Base-by-base conservation (phyloP, 2,888 invertebrate genomes). In the Harmothoe impar region DNA sequence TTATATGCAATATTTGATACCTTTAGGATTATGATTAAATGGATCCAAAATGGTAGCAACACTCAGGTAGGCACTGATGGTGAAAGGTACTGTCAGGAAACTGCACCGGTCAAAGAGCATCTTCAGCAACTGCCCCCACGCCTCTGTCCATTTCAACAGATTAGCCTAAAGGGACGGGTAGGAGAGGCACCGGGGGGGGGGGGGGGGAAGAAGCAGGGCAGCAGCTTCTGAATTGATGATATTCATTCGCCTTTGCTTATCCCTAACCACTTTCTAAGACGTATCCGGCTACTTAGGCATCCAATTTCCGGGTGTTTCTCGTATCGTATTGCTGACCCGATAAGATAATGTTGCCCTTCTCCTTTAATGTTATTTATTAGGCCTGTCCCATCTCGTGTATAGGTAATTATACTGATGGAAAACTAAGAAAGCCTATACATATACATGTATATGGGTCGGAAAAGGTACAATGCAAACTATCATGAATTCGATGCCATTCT, bases 251-350 rank as follows among this genome's bases (percentile, higher is more conserved):
- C n/a, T 35, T 7, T 43, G 1, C 25, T 81, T 43, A 81, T 81
- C 81, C 25, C 23, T 23, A 23, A 20, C 81, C 33, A 81, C n/a
- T 20, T 23, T 35, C 5, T 0, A 43, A 43, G 43, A 15, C 33
- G 43, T 23, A 35, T 81, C 81, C 81, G 81, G 23, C 81, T 33
- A 43, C 35, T 43, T 81, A 81, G 81, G 33, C 33, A 81, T 43
- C 81, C 81, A 81, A 81, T 81, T 81, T 81, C 81, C 81, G 31
- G 81, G 29, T 29, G 29, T 7, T 72, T n/a, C 17, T n/a, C n/a
- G 20, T 68, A 15, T n/a, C 68, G 17, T 68, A 5, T 5, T 23
- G 20, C 5, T n/a, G n/a, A n/a, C 17, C n/a, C 20, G 68, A 68
- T 68, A 68, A 68, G 68, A 68, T n/a, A n/a, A n/a, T 68, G 68